These are phyloP conservation scores for Pseudomyrmex sp. DNA, from an alignment of 1,140 invertebrate genomes.

Conservation along the genomic window DNA sequence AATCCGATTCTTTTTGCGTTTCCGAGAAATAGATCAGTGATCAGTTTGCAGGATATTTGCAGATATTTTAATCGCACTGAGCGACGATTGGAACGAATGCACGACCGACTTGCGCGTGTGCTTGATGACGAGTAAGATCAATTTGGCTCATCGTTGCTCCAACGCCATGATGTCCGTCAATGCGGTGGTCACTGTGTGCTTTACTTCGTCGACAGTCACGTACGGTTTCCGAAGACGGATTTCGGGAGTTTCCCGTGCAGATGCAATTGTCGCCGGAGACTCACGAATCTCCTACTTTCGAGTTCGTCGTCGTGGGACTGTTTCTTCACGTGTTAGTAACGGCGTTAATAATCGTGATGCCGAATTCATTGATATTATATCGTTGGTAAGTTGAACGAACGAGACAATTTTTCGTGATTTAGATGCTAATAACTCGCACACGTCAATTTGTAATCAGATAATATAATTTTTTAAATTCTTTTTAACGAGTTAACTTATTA, in stretches of 20 bases:
- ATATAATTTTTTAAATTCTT: too few species aligned
- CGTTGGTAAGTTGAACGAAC: slow-evolving; percentile 37
- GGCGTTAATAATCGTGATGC: slow-evolving; percentile 36
- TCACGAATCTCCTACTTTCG: slow-evolving; percentile 26
- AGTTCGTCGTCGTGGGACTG: slow-evolving; percentile 32
- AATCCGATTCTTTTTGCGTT: neutral
- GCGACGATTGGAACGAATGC: slow-evolving; percentile 33
- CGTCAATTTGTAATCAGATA: too few species aligned
- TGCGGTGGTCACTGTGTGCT: neutral
- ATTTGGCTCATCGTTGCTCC: slow-evolving; percentile 28
- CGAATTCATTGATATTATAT: slow-evolving; percentile 43
- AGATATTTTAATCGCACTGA: slow-evolving; percentile 38
- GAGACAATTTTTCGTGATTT: neutral
- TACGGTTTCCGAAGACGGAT: neutral
- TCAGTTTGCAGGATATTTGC: slow-evolving; percentile 22
- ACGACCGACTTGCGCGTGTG: slow-evolving; percentile 1
- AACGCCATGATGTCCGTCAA: slow-evolving; percentile 36
- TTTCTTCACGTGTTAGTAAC: slow-evolving; percentile 42
- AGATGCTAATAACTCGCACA: too few species aligned
- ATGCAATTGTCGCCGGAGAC: slow-evolving; percentile 43
- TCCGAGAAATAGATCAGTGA: neutral
- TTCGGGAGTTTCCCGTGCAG: slow-evolving; percentile 42
- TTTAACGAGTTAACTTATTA: neutral
- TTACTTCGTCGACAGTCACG: slow-evolving; percentile 13
- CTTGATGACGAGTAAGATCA: slow-evolving; percentile 42